phyloP scores from a whole-genome alignment of 2,113 vertebrate genomes.

The Polypterus bichir region DNA sequence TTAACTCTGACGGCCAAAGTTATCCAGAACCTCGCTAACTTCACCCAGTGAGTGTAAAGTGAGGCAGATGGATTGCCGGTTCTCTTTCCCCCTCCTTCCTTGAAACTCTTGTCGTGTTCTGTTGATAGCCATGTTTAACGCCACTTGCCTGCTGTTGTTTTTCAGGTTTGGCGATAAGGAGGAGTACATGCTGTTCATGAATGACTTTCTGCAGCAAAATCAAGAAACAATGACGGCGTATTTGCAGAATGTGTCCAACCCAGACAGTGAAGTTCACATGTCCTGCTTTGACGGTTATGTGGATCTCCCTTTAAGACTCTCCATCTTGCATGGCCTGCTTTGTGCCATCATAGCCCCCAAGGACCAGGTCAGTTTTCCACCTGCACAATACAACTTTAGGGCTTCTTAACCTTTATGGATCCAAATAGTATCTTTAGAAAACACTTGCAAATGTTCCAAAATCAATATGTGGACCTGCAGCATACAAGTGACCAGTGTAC shows the following conservation, averaged over 20 bases:
- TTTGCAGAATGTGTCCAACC: constrained; percentile 59
- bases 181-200: constrained; percentile 94
- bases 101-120: neutral
- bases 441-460: neutral
- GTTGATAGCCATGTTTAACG: neutral
- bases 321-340: constrained; percentile 76
- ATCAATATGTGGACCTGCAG: neutral
- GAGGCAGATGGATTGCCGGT: too few relatives aligned
- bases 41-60: constrained; percentile 58
- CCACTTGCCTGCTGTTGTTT: neutral
- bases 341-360: constrained; percentile 67
- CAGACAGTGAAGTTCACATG: constrained; percentile 44
- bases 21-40: constrained; percentile 90
- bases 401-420: neutral
- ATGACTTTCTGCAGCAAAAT: constrained; percentile 70
- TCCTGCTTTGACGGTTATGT: constrained; percentile 65
- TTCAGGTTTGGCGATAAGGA: constrained; percentile 89
- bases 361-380: constrained; percentile 53
- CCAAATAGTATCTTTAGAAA: too few relatives aligned
- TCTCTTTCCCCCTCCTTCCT: neutral
- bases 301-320: constrained; percentile 76
- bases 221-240: constrained; percentile 67
- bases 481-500: too few relatives aligned
- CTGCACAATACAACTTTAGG: neutral
- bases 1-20: constrained; percentile 88